These are phyloP conservation scores for Bacillus rossius DNA, from an alignment of 1,140 invertebrate species.

Conservation along the genomic window DNA sequence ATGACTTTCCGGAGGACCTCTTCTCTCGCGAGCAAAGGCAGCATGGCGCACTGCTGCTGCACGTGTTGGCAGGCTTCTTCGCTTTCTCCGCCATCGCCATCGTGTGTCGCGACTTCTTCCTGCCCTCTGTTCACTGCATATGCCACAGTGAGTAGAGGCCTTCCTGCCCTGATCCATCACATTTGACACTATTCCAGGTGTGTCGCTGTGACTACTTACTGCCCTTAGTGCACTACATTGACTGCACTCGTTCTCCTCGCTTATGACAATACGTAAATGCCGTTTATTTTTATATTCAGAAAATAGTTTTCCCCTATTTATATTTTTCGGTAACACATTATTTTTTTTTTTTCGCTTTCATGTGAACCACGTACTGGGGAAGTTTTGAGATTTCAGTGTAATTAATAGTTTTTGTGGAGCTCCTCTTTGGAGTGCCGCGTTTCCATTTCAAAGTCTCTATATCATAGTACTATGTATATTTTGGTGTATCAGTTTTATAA, in stretches of 20 bases:
- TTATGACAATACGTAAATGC: not conserved
- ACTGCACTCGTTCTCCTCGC: not conserved
- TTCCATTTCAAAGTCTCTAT: too few species aligned
- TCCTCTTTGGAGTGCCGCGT: too few species aligned
- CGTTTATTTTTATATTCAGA: not conserved
- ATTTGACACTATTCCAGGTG: not conserved
- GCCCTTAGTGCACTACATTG: not conserved
- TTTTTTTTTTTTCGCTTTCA: too few species aligned
- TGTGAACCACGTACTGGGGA: too few species aligned
- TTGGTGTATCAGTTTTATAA: too few species aligned
- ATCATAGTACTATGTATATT: too few species aligned
- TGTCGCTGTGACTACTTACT: not conserved
- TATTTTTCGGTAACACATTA: too few species aligned
- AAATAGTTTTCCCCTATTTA: too few species aligned
- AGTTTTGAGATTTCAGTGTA: too few species aligned
- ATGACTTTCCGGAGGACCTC: constrained; percentile 50
- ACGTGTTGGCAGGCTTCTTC: constrained; percentile 70
- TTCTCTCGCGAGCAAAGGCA: constrained; percentile 55
- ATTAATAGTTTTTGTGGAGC: too few species aligned
- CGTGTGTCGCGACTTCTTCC: constrained; percentile 82
- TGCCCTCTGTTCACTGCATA: constrained; percentile 75
- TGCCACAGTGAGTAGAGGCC: constrained; percentile 54
- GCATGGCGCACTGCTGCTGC: constrained; percentile 64
- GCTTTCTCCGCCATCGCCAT: constrained; percentile 71
- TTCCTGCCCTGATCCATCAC: not conserved